Base-by-base conservation (phyloP, 2,113 vertebrate genomes). In the Boulengeromyrus knoepffleri region DNA sequence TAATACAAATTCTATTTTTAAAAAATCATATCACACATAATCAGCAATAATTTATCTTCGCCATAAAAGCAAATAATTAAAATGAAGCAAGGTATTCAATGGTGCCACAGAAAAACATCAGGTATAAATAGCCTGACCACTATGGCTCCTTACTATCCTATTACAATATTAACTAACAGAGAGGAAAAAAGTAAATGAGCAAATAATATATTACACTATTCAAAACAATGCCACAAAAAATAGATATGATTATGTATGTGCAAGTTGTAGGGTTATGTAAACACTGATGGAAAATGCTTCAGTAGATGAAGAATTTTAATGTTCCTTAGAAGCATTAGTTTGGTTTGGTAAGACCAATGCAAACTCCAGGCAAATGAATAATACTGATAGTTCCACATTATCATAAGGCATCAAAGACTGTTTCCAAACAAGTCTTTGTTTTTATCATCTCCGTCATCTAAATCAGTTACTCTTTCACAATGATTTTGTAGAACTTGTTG, bases 151-250 rank as follows among this genome's bases (percentile, higher is more conserved):
- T 6, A 39, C 3, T 1, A 31, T 24, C 9, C n/a, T 74, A 36
- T 19, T 77, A 80, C 3, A 80, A 80, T n/a, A 85, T 85, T 85
- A 85, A 46, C 36, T 46, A 85, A 85, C 8, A 85, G 8, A 10
- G 7, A 46, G n/a, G 47, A n/a, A 85, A 85, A 77, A 91, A 90
- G n/a, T 88, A 15, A 53, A 46, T 24, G 46, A 92, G 93, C 92
- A 90, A 91, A 85, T 46, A 24, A 45, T 46, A 46, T 21, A 47
- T 85, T 24, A 47, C 62, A 47, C 83, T 24, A 24, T 85, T 45
- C 10, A 83, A 70, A 70, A 80, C 4, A 42, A 42, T 80, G 36
- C 5, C 13, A 15, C 13, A 15, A 77, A 77, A 19, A 39, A 39
- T 39, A 19, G 15, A 39, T 5, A 39, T 5, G 10, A 13, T 15